Evolutionary conservation across 2,888 invertebrate species (phyloP), one percentile per base, ranked within the genome.

Genomic region (Andrena chrysosceles): DNA sequence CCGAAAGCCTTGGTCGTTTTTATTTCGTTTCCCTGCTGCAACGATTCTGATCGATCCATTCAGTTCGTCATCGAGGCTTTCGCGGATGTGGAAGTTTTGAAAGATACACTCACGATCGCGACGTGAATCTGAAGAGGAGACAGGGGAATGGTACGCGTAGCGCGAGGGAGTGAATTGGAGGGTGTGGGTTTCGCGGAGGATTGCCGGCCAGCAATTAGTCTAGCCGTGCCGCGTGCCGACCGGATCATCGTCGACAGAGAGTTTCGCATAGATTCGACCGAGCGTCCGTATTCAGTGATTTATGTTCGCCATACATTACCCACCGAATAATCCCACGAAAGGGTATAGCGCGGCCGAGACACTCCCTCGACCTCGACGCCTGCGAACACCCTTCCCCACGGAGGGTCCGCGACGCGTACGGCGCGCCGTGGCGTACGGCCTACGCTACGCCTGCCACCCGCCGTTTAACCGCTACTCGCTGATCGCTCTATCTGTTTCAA

Each of bases 401-500:
- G 59, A 78, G 80, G 80, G 80, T 78, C 64, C 56, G 59, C 70
- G 60, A 16, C 42, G 42, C 42, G 42, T 16, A 42, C 42, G 4
- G 42, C 42, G 42, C 16, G 42, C 13, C 42, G 42, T 42, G 42
- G 16, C 42, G 42, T 42, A 42, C 42, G 42, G 42, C 42, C 42
- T 67, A 23, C 76, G 56, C 76, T 62, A 59, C 66, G 59, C 29
- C 29, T 68, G 63, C 56, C 83, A 70, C 71, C 74, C 82, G 67
- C 31, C 75, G 77, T 81, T 84, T 76, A 77, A 79, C 83, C 83
- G 81, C 83, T 85, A 84, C 82, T 85, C 87, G 85, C 90, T 91
- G 92, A 93, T 92, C 91, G 91, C 92, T 93, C 92, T 92, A 93
- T 92, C 92, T 91, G 92, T 93, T 93, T 92, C 92, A 92, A 93